phyloP scores from a whole-genome alignment of 2,888 invertebrate genomes.

The Volucella inflata region DNA sequence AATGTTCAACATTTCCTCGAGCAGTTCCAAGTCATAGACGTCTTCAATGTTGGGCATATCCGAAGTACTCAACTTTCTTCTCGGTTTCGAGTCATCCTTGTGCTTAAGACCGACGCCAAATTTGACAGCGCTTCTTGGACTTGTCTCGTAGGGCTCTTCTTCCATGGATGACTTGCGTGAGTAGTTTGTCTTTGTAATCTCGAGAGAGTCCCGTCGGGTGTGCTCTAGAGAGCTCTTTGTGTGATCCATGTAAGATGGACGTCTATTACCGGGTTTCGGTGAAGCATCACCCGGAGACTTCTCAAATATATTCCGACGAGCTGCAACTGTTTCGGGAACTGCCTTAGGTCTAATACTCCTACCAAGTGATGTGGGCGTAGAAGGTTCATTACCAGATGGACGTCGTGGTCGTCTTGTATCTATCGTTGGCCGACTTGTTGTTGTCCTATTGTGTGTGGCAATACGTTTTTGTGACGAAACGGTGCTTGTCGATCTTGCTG shows the following conservation, averaged over 20 bases:
- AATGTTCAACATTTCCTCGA: constrained; percentile 90
- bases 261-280: constrained; percentile 70
- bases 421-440: constrained; percentile 40
- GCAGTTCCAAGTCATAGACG: constrained; percentile 88
- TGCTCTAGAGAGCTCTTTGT: constrained; percentile 83
- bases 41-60: constrained; percentile 87
- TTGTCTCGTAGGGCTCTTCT: constrained; percentile 84
- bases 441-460: constrained; percentile 38
- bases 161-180: constrained; percentile 81
- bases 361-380: constrained; percentile 32
- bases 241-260: constrained; percentile 84
- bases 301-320: constrained; percentile 82
- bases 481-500: constrained; percentile 60
- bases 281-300: constrained; percentile 72
- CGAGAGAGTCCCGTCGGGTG: constrained; percentile 82
- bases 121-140: constrained; percentile 86
- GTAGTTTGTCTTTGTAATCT: constrained; percentile 81
- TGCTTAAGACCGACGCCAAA: constrained; percentile 88
- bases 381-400: constrained; percentile 58
- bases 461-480: constrained; percentile 62
- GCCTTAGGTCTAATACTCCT: constrained; percentile 62
- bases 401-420: constrained; percentile 52
- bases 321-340: constrained; percentile 80
- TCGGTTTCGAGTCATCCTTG: constrained; percentile 85
- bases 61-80: constrained; percentile 84